These are phyloP conservation scores for Gila robusta DNA, from an alignment of 2,797 vertebrate genomes.

Conservation along the genomic window DNA sequence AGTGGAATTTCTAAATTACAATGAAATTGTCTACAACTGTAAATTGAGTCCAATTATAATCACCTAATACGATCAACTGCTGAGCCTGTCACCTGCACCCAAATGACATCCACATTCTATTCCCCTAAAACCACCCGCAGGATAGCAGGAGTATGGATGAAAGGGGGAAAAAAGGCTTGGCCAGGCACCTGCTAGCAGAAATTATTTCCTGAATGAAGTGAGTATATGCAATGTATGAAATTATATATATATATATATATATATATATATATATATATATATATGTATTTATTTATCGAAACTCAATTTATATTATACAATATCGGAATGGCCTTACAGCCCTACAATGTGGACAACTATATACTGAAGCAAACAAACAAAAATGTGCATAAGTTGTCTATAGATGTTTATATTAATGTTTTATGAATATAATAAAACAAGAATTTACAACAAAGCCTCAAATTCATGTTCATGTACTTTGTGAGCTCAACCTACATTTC, in stretches of 20 bases:
- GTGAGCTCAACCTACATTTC: slow-evolving; percentile 34
- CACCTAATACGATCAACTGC: slow-evolving; percentile 60
- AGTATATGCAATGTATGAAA: not conserved
- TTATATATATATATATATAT: not conserved
- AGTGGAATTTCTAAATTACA: slow-evolving; percentile 61
- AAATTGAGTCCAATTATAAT: slow-evolving; percentile 65
- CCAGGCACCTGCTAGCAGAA: not conserved
- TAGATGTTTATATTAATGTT: not conserved
- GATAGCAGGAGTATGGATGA: slow-evolving; percentile 4
- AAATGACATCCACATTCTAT: slow-evolving; percentile 53
- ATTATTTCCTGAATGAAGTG: not conserved
- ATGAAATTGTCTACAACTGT: slow-evolving; percentile 62
- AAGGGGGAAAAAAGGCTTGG: not conserved
- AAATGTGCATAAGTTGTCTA: not conserved
- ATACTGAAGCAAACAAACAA: not conserved
- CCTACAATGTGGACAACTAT: not conserved
- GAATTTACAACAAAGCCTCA: not conserved
- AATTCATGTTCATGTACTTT: slow-evolving; percentile 13
- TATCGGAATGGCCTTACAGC: not conserved
- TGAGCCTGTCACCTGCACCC: slow-evolving; percentile 57
- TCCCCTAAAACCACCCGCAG: slow-evolving; percentile 45
- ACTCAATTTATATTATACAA: not conserved
- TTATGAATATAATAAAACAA: slow-evolving; percentile 16
- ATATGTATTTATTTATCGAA: not conserved
- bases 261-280: no score